phyloP scores from a whole-genome alignment of 2,797 vertebrate genomes.

The Sandelia bainsii region DNA sequence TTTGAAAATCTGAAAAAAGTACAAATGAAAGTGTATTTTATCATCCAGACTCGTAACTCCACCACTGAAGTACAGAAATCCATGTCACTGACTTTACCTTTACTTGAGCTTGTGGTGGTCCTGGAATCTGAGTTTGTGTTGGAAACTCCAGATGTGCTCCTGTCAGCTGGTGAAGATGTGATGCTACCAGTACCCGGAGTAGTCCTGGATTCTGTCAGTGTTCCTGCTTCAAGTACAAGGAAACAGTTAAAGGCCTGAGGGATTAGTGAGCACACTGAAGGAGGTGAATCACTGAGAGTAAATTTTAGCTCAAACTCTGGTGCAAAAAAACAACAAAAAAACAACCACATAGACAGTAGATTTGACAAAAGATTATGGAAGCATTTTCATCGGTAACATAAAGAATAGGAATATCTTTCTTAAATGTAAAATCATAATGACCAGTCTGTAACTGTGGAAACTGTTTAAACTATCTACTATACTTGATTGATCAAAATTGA shows the following conservation, averaged over 20 bases:
- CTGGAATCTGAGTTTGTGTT: not conserved
- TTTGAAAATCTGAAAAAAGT: slow-evolving; percentile 17
- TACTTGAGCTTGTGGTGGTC: not conserved
- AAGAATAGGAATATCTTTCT: too few relatives aligned
- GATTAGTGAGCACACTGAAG: not conserved
- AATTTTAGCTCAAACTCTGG: too few relatives aligned
- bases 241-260: not conserved
- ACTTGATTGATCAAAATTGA: too few relatives aligned
- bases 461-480: too few relatives aligned
- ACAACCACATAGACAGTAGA: too few relatives aligned
- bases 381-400: too few relatives aligned
- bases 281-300: not conserved
- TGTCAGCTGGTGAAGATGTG: slow-evolving; percentile 38
- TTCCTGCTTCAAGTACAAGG: slow-evolving; percentile 3
- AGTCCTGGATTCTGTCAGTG: not conserved
- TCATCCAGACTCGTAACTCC: not conserved
- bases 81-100: slow-evolving; percentile 1
- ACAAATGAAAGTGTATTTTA: not conserved
- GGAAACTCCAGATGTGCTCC: slow-evolving; percentile 11
- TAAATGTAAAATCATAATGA: not conserved
- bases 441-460: not conserved
- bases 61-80: not conserved
- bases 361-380: too few relatives aligned
- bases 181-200: not conserved
- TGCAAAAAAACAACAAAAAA: not conserved